These are phyloP conservation scores for Galaxias olidus DNA, from an alignment of 2,797 vertebrate genomes.

Conservation along the genomic window DNA sequence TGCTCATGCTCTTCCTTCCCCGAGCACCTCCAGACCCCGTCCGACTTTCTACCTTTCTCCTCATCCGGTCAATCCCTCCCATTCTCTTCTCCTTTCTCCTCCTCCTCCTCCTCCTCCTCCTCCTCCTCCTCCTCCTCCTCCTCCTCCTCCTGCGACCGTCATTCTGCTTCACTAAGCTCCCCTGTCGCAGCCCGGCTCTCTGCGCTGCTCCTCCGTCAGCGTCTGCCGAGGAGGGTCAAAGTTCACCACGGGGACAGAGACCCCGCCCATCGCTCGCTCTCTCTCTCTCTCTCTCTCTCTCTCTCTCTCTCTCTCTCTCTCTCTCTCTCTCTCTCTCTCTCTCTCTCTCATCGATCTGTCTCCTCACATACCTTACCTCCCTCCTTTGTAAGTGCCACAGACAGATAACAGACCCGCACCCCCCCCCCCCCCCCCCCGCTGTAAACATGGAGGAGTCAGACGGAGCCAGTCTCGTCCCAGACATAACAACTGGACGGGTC, in stretches of 20 bases:
- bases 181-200: background rate
- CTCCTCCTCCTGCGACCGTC: background rate
- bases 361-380: background rate
- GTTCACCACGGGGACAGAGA: conserved; percentile 43
- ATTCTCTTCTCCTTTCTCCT: conserved; percentile 17
- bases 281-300: background rate
- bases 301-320: background rate
- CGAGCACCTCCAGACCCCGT: no score
- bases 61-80: background rate
- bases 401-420: conserved; percentile 8
- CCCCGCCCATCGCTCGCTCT: conserved; percentile 12
- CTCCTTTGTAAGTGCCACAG: conserved; percentile 1
- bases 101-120: conserved; percentile 10
- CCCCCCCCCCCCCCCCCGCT: no score
- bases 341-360: background rate
- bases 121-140: background rate
- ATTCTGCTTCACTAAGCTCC: conserved; percentile 10
- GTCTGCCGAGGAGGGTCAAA: conserved; percentile 55
- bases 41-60: no score
- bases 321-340: conserved; percentile 17
- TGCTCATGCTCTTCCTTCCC: conserved; percentile 28
- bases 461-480: background rate
- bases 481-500: conserved; percentile 1
- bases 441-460: background rate
- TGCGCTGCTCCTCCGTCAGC: conserved; percentile 38